These are phyloP conservation scores for Pan troglodytes DNA, from an alignment of 2,113 vertebrate genomes.

Conservation along the genomic window NHGRI_mPanTro3-v2.1_pri NC_072418.2:35630001-35630500, in stretches of 20 bases:
- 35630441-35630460: background rate
- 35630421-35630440: background rate
- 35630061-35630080: background rate
- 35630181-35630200: background rate
- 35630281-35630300: no score
- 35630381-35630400: rapidly evolving
- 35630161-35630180: background rate
- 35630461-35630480: background rate
- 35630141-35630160: background rate
- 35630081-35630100: background rate
- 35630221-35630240: background rate
- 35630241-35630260: rapidly evolving
- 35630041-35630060: background rate
- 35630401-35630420: background rate
- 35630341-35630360: background rate
- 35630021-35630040: background rate
- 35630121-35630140: background rate
- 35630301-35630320: background rate
- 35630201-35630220: background rate
- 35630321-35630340: background rate
- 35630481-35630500: background rate
- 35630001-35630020: background rate
- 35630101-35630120: slow-evolving; percentile 3
- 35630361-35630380: background rate
- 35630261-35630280: background rate